These are phyloP conservation scores for Timema podura DNA, from an alignment of 2,888 invertebrate species.

Conservation along the genomic window DNA sequence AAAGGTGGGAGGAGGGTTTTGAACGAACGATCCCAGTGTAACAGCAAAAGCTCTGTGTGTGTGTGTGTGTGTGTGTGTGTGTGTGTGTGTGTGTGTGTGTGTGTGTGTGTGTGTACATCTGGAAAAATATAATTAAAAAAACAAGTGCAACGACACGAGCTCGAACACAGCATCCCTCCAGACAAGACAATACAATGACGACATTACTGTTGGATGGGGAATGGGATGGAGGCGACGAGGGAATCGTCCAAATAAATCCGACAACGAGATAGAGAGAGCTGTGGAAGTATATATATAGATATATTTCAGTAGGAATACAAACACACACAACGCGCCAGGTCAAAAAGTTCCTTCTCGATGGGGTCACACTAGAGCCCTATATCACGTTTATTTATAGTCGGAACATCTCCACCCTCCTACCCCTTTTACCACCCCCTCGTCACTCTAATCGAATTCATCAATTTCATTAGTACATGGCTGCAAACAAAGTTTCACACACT, in stretches of 20 bases:
- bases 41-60: background rate
- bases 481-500: too few relatives aligned
- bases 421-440: background rate
- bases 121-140: background rate
- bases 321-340: too few relatives aligned
- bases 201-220: background rate
- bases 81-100: background rate
- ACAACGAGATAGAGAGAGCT: background rate
- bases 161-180: slow-evolving; percentile 9
- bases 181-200: background rate
- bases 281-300: too few relatives aligned
- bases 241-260: slow-evolving; percentile 4
- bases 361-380: background rate
- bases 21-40: too few relatives aligned
- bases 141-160: background rate
- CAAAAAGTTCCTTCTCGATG: background rate
- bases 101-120: background rate
- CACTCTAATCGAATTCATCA: slow-evolving; percentile 11
- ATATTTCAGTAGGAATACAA: too few relatives aligned
- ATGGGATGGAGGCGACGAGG: background rate
- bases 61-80: slow-evolving; percentile 1
- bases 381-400: slow-evolving; percentile 12
- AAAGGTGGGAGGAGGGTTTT: background rate
- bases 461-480: slow-evolving; percentile 6
- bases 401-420: background rate